Conservation (phyloP, 1,140 invertebrate genomes). For the Eumaeus atala region DNA sequence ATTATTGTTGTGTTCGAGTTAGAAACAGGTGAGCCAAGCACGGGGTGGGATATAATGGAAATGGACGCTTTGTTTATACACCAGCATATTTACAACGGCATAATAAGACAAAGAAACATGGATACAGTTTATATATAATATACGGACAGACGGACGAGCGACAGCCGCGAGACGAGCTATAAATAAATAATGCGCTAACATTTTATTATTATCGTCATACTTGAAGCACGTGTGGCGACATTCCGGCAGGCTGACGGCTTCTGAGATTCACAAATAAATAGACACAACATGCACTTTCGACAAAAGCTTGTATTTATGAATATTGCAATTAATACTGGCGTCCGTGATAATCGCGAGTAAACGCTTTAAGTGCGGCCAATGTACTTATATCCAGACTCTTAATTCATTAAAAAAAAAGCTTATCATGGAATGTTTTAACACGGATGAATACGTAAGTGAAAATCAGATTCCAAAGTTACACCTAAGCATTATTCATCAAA, state of each 20-base stretch:
- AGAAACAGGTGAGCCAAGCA: conserved; percentile 15
- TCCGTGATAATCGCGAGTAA: too few relatives aligned
- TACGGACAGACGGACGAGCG: conserved; percentile 58
- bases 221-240: conserved; percentile 61
- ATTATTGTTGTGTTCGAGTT: conserved; percentile 8
- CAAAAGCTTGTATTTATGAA: conserved; percentile 13
- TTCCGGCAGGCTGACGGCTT: conserved; percentile 59
- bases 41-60: conserved; percentile 14
- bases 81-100: conserved; percentile 35
- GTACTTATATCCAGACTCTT: too few relatives aligned
- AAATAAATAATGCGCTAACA: conserved; percentile 72
- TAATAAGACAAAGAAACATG: conserved; percentile 44
- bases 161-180: conserved; percentile 66
- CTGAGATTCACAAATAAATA: conserved; percentile 32
- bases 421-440: too few relatives aligned
- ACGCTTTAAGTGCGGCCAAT: too few relatives aligned
- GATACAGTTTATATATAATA: conserved; percentile 36
- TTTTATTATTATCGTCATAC: conserved; percentile 70
- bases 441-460: too few relatives aligned
- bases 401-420: too few relatives aligned
- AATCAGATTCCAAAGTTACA: too few relatives aligned
- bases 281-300: conserved; percentile 25
- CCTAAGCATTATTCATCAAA: too few relatives aligned
- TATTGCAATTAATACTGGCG: too few relatives aligned
- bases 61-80: conserved; percentile 29